Base-by-base conservation (phyloP, 2,113 vertebrate genomes). In the Onychorhynchus coronatus region DNA sequence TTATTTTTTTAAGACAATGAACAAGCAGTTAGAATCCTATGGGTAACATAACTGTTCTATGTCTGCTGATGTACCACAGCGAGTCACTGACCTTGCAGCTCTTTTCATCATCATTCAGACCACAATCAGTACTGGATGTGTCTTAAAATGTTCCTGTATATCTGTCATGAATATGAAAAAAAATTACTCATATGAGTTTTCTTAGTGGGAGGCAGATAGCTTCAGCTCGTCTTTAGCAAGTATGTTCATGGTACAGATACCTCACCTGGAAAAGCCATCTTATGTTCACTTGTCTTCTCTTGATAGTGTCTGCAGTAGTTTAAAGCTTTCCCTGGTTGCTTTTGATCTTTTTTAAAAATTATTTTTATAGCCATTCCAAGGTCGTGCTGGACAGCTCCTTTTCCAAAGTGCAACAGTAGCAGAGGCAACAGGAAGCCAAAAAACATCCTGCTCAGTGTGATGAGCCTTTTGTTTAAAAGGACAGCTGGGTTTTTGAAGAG, bases 371-470 rank as follows among this genome's bases (percentile, higher is more conserved):
- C 12, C 3, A 11, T 66, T 74, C 52, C 31, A 17, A 31, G 13
- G 49, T 81, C 44, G 72, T 93, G 92, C 76, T 96, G 95, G 96
- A 97, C 95, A 97, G 95, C 93, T 97, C 95, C 90, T 80, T 91
- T 92, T 71, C 55, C 52, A 52, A 86, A 62, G 33, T 15, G 24
- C 39, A 71, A 28, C 39, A 37, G 25, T 22, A 42, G 9, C 30
- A 61, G 55, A 55, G n/a, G 47, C 44, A 78, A 30, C 19, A 52
- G 33, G 53, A 93, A 95, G 27, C 17, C 23, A 59, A 42, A 77
- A 63, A 75, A 71, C 7, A 44, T 33, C 12, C 39, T 86, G 7
- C n/a, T 72, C 8, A 11, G 17, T 18, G 11, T 72, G 55, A 46
- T 12, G 21, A 81, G 31, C 6, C 14, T 85, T 66, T 44, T 65